Conservation (phyloP, 2,113 vertebrate species). For the Anguilla rostrata region DNA sequence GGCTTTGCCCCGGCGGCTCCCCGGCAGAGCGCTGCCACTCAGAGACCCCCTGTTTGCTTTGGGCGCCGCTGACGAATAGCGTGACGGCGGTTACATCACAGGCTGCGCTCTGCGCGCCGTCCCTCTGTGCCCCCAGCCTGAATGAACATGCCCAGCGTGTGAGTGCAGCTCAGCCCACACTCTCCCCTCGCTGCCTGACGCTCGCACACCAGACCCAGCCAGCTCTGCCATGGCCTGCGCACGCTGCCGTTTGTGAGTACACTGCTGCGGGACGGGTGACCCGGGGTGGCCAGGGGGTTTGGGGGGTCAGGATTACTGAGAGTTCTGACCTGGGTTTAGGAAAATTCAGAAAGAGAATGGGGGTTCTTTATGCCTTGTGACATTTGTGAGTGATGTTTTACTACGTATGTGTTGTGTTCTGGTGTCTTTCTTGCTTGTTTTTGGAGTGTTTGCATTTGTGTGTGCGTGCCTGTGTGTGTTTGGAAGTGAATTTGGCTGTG, state of each 20-base stretch:
- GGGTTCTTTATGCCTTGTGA: background rate
- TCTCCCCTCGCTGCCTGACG: constrained; percentile 34
- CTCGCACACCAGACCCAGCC: constrained; percentile 42
- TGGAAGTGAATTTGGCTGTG: background rate
- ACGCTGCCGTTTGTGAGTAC: constrained; percentile 90
- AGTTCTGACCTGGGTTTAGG: constrained; percentile 33
- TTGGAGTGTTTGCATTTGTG: background rate
- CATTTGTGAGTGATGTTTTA: background rate
- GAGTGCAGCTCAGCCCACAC: constrained; percentile 26
- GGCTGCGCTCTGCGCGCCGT: constrained; percentile 53
- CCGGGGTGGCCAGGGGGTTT: background rate
- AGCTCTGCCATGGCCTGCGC: constrained; percentile 79
- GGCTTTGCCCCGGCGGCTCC: background rate
- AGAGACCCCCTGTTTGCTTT: constrained; percentile 54
- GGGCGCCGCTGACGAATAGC: constrained; percentile 61
- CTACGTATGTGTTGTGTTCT: background rate
- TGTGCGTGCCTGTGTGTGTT: background rate
- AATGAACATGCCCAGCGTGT: constrained; percentile 54
- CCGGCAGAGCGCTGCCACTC: constrained; percentile 18
- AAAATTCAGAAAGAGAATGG: background rate
- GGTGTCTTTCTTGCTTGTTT: background rate
- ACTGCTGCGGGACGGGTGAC: constrained; percentile 44
- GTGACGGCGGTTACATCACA: constrained; percentile 71
- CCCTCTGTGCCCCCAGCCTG: constrained; percentile 55
- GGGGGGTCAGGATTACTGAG: constrained; percentile 50